Conservation (phyloP, 2,113 vertebrate genomes). For the zebrafish (Danio rerio) region DNA sequence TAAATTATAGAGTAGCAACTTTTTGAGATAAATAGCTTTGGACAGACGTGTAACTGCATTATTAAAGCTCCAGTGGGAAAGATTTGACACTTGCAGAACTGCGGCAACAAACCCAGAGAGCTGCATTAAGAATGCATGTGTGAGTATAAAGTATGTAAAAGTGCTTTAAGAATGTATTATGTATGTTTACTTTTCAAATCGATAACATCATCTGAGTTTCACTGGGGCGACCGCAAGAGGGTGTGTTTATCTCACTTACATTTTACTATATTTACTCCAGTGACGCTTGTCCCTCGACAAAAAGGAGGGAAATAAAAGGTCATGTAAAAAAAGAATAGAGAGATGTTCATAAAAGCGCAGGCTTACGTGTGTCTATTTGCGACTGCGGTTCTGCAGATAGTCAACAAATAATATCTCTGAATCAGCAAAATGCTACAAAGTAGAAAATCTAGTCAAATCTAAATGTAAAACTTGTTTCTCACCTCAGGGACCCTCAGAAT, state of each 20-base stretch:
- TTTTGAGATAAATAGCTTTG: slow-evolving; percentile 26
- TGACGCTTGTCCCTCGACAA: neutral
- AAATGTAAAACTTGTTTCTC: slow-evolving; percentile 24
- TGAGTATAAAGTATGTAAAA: slow-evolving; percentile 3
- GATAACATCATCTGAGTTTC: neutral
- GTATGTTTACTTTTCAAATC: neutral
- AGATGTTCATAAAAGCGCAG: neutral
- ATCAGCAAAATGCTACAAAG: slow-evolving; percentile 12
- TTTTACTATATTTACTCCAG: neutral
- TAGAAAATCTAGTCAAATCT: slow-evolving; percentile 17
- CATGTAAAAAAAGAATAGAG: neutral
- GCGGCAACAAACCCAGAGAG: neutral
- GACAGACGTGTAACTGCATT: slow-evolving; percentile 12
- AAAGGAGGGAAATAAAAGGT: neutral
- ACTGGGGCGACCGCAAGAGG: neutral
- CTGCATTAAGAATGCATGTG: neutral
- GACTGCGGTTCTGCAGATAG: neutral
- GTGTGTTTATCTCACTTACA: neutral
- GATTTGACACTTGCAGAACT: slow-evolving; percentile 20
- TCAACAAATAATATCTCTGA: slow-evolving; percentile 1
- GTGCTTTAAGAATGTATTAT: slow-evolving; percentile 3
- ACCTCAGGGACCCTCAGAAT: neutral
- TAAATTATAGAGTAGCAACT: slow-evolving; percentile 4
- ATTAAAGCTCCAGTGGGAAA: slow-evolving; percentile 18
- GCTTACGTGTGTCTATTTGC: slow-evolving; percentile 10